Base-by-base conservation (phyloP, 2,888 invertebrate species). In the Cantharis flavilabris region DNA sequence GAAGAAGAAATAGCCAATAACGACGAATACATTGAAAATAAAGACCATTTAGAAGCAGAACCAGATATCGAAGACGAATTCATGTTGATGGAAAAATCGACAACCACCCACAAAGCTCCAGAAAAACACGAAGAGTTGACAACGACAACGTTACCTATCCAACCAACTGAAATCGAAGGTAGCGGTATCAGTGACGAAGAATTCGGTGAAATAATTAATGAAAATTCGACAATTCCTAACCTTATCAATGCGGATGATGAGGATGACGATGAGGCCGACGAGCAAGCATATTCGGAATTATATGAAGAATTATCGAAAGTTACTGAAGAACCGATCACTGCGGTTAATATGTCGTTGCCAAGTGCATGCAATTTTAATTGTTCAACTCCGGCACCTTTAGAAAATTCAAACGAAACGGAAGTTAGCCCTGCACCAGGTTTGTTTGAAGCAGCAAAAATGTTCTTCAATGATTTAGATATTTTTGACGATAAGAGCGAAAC, bases 171-270 rank as follows among this genome's bases (percentile, higher is more conserved):
- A 71, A 62, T 63, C 33, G 67, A 85, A 81, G 86, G 87, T 23
- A 86, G 87, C 78, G 87, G 87, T 9, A 82, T 82, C 72, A 82
- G 75, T 23, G 83, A 84, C n/a, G 82, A 81, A 76, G 85, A 86
- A 13, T 30, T 86, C 1, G 20, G 13, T 49, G 49, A 49, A 7
- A n/a, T n/a, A n/a, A n/a, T 49, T 14, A 69, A 23, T 9, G 78
- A 33, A 13, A n/a, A 30, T 30, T n/a, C 49, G 7, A 49, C 49
- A n/a, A 49, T n/a, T 49, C 49, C 72, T n/a, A 73, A 63, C 9
- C 20, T 20, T 14, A 26, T n/a, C 23, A 76, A 80, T 3, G 79
- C 80, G 11, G 76, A 79, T n/a, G 71, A 79, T 14, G 80, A 77
- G 7, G 63, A 74, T 9, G 77, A 79, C 9, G 79, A 80, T 64